phyloP scores from a whole-genome alignment of 2,888 invertebrate species.

The Polydrusus tereticollis region DNA sequence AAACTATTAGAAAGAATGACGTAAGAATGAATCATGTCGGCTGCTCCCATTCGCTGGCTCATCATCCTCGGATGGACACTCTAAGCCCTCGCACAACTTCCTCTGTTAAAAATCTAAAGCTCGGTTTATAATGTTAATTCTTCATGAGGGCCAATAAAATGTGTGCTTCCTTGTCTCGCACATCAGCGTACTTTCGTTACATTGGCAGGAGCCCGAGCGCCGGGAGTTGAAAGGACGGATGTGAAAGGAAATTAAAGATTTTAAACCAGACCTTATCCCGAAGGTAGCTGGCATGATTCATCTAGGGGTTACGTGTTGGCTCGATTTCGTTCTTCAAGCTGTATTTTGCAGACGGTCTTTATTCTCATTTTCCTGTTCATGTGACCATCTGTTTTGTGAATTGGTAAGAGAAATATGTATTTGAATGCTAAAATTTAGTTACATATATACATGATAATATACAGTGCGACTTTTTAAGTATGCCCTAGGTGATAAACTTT shows the following conservation, averaged over 20 bases:
- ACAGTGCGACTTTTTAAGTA: no score
- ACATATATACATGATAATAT: no score
- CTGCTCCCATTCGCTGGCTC: constrained; percentile 42
- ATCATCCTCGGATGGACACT: constrained; percentile 38
- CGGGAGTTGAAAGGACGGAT: no score
- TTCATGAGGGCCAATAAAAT: background rate
- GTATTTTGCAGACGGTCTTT: background rate
- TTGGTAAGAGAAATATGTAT: background rate
- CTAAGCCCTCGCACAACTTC: constrained; percentile 26
- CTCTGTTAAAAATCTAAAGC: constrained; percentile 24
- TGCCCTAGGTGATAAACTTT: no score
- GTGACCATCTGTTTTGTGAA: constrained; percentile 2
- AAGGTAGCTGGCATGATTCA: background rate
- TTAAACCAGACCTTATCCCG: background rate
- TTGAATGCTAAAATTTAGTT: no score
- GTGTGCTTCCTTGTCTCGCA: background rate
- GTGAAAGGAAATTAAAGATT: no score
- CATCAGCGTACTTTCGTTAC: background rate
- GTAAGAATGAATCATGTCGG: constrained; percentile 40
- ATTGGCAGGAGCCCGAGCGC: background rate
- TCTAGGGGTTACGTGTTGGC: background rate
- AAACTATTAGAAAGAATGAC: constrained; percentile 36
- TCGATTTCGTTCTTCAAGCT: background rate
- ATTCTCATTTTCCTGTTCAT: background rate
- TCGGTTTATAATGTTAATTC: background rate